Percentiles rank a stretch among this genome's conserved stretches.
phyloP scores from a whole-genome alignment of 2,888 invertebrate species.

The Catocala nupta region DNA sequence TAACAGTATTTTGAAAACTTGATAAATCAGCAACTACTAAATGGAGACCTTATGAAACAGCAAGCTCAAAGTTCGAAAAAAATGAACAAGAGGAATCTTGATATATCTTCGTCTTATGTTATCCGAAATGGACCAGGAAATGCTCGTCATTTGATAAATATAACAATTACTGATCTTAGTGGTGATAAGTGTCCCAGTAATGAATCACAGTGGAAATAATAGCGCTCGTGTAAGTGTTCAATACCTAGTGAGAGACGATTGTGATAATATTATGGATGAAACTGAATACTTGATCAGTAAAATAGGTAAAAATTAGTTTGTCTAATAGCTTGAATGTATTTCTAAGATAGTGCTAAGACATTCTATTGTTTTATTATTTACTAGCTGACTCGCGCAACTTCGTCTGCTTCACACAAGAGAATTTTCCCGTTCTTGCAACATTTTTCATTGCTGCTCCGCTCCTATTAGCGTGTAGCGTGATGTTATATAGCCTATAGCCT shows the following conservation, averaged over 20 bases:
- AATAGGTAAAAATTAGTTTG: neutral
- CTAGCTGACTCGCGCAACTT: no score
- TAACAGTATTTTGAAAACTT: conserved; percentile 1
- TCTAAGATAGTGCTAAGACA: no score
- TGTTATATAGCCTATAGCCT: no score
- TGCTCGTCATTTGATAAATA: conserved; percentile 3
- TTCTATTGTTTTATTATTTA: no score
- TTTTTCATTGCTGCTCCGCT: no score
- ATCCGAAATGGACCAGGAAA: neutral
- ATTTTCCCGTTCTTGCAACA: no score
- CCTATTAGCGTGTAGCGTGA: no score
- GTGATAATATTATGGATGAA: neutral
- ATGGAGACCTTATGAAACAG: neutral
- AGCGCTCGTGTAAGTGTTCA: neutral
- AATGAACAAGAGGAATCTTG: neutral
- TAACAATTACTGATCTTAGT: neutral
- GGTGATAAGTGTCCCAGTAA: neutral
- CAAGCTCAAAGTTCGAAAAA: conserved; percentile 1
- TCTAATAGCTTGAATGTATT: neutral
- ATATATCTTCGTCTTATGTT: conserved; percentile 2
- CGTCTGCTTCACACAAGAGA: no score
- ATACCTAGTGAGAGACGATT: neutral
- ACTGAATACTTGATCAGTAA: neutral
- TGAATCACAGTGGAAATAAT: neutral
- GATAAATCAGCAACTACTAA: neutral